Evolutionary conservation across 2,888 invertebrate genomes (phyloP).

Genomic region (Polydrusus tereticollis): DNA sequence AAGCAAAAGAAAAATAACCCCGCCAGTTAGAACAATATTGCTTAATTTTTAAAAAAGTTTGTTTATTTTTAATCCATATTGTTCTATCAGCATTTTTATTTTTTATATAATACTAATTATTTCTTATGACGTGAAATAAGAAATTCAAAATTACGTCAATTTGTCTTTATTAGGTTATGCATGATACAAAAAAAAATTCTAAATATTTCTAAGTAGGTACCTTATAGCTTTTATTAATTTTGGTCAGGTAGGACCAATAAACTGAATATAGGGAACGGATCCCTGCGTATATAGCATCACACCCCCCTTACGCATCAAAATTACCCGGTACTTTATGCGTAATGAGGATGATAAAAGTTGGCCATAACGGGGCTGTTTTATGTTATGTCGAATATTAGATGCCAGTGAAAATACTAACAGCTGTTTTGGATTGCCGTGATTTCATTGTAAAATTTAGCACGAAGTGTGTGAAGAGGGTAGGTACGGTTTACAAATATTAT

Average conservation of each 20-base stretch:
- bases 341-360: constrained; percentile 58
- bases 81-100: no score
- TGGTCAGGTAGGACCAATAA: constrained; percentile 43
- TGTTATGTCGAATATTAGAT: constrained; percentile 47
- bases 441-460: constrained; percentile 45
- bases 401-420: constrained; percentile 40
- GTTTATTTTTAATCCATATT: no score
- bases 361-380: constrained; percentile 44
- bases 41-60: no score
- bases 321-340: constrained; percentile 55
- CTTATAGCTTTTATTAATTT: constrained; percentile 12
- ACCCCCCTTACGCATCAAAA: constrained; percentile 30
- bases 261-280: constrained; percentile 33
- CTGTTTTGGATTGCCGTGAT: constrained; percentile 43
- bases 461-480: constrained; percentile 32
- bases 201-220: no score
- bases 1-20: no score
- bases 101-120: no score
- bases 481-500: constrained; percentile 28
- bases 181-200: no score
- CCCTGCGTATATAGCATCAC: constrained; percentile 21
- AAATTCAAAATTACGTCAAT: no score
- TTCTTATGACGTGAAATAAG: no score
- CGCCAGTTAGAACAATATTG: no score
- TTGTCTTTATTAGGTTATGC: no score